Percentiles rank a stretch among this genome's conserved stretches.
Evolutionary conservation across 1,140 invertebrate genomes (phyloP).

Genomic region (Stegodyphus mimosarum): DNA sequence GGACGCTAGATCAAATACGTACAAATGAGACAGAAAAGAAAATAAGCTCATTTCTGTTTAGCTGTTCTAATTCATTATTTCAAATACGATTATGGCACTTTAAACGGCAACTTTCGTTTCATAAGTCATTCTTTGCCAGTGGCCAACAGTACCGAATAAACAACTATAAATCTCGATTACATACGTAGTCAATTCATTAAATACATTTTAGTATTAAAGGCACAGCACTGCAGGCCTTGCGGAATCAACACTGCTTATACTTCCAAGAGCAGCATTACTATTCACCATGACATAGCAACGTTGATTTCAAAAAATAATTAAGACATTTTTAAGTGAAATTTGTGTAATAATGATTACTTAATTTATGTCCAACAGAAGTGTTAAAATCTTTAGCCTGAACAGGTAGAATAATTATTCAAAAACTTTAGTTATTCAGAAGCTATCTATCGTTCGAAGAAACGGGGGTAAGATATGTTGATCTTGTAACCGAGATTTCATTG

Average conservation of each 20-base stretch:
- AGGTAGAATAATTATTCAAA: too few relatives aligned
- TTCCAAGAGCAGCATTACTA: too few relatives aligned
- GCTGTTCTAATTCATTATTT: background rate
- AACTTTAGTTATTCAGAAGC: background rate
- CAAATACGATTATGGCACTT: slow-evolving; percentile 19
- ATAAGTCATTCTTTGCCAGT: slow-evolving; percentile 36
- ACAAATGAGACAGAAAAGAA: slow-evolving; percentile 23
- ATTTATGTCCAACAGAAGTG: too few relatives aligned
- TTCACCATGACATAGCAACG: too few relatives aligned
- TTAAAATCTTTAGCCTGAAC: too few relatives aligned
- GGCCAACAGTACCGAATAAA: slow-evolving; percentile 21
- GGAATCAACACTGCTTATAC: too few relatives aligned
- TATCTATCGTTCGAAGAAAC: slow-evolving; percentile 7
- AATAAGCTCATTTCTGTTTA: slow-evolving; percentile 38
- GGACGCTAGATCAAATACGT: background rate
- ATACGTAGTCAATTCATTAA: background rate
- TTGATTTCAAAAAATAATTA: too few relatives aligned
- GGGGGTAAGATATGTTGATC: slow-evolving; percentile 41
- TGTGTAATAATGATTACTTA: too few relatives aligned
- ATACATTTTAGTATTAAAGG: too few relatives aligned
- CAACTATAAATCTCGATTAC: slow-evolving; percentile 35
- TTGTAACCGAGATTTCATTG: slow-evolving; percentile 28
- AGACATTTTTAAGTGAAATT: too few relatives aligned
- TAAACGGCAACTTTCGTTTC: slow-evolving; percentile 8
- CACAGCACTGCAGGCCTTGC: too few relatives aligned